phyloP scores from a whole-genome alignment of 2,113 vertebrate genomes.

The Carlito syrichta region DNA sequence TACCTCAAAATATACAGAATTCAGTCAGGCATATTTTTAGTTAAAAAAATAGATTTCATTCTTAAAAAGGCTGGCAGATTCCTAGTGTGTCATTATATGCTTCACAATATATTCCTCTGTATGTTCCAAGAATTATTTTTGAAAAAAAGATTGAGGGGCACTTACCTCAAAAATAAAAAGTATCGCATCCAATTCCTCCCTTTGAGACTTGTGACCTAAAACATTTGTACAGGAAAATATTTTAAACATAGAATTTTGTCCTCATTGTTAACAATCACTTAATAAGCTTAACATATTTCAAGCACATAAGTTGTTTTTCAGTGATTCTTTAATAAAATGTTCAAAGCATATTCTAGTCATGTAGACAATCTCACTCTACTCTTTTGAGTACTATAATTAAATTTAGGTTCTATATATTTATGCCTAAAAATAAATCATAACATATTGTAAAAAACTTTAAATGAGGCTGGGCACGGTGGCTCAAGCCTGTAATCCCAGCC shows the following conservation, averaged over 20 bases:
- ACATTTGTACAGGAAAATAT: conserved; percentile 68
- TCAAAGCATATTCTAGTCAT: background rate
- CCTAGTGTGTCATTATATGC: background rate
- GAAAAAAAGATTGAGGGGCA: background rate
- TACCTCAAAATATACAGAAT: background rate
- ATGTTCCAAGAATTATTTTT: conserved; percentile 28
- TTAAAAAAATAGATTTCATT: conserved; percentile 27
- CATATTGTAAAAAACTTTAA: background rate
- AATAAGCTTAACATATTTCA: conserved; percentile 4
- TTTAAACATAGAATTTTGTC: conserved; percentile 56
- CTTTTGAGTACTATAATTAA: background rate
- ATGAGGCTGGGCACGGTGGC: no score
- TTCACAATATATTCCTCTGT: conserved; percentile 1
- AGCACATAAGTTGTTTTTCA: background rate
- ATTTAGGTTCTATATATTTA: background rate
- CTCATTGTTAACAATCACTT: conserved; percentile 44
- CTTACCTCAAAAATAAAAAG: conserved; percentile 99
- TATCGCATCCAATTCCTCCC: conserved; percentile 98
- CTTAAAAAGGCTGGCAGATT: background rate
- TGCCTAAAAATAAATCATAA: conserved; percentile 28
- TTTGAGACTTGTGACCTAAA: conserved; percentile 97
- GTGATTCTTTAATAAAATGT: background rate
- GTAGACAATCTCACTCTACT: background rate
- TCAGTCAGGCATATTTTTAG: background rate
- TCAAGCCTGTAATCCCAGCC: no score